A percentile compares a stretch with the other conserved stretches of the same genome.
These are phyloP conservation scores for Clostera curtula DNA, from an alignment of 2,888 invertebrate species.

Conservation along the genomic window DNA sequence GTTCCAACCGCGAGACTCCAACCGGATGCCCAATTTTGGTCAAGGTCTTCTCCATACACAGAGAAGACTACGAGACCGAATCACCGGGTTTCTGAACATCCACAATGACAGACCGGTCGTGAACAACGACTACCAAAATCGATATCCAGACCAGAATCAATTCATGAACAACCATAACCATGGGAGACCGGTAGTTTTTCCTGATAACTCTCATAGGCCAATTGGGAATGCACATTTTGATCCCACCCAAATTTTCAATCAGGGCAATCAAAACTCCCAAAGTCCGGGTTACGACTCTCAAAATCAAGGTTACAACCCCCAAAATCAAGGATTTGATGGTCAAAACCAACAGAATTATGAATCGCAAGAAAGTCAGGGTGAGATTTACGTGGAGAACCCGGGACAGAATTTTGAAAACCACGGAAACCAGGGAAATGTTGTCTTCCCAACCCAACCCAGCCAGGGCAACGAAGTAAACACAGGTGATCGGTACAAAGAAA, in stretches of 20 bases:
- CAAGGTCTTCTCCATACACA: not conserved
- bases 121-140: not conserved
- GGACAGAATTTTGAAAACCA: not conserved
- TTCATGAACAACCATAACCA: not conserved
- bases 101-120: not conserved
- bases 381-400: too few relatives aligned
- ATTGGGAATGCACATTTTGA: too few relatives aligned
- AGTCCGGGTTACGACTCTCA: not conserved
- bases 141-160: not conserved
- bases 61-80: not conserved
- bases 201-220: not conserved
- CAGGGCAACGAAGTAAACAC: slow-evolving; percentile 1
- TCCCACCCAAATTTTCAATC: too few relatives aligned
- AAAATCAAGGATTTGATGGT: not conserved
- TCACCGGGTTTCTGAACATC: not conserved
- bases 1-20: not conserved
- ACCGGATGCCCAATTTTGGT: too few relatives aligned
- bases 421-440: not conserved
- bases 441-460: not conserved
- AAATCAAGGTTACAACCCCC: not conserved
- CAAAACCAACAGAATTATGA: not conserved
- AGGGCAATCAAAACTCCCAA: too few relatives aligned
- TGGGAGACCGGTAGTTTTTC: not conserved
- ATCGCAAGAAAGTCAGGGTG: too few relatives aligned
- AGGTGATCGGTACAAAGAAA: not conserved